Conservation (phyloP, 1,140 invertebrate species). For the Aphaenogaster ashmeadi region DNA sequence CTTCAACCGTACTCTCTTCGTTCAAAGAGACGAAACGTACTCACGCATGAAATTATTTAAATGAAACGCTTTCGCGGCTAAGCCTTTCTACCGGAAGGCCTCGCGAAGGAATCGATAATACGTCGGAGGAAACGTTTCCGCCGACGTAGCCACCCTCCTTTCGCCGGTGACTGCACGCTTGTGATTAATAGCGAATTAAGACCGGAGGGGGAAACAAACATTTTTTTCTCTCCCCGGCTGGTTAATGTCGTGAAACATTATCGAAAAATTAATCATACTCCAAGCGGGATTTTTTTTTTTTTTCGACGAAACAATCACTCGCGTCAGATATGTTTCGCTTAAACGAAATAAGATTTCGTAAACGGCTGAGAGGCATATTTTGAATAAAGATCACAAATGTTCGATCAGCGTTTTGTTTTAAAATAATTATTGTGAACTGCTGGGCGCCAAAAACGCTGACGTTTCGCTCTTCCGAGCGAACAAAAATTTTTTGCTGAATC, state of each 20-base stretch:
- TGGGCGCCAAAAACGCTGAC: constrained; percentile 21
- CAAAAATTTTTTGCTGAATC: constrained; percentile 30
- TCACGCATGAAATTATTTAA: constrained; percentile 79
- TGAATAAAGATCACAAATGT: not conserved
- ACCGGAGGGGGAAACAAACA: constrained; percentile 8
- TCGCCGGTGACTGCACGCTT: constrained; percentile 61
- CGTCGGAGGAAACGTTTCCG: constrained; percentile 45
- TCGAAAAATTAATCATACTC: constrained; percentile 47
- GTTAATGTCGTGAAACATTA: constrained; percentile 36
- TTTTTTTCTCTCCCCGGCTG: constrained; percentile 8
- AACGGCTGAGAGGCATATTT: not conserved
- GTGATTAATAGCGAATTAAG: constrained; percentile 76
- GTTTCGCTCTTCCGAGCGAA: not conserved
- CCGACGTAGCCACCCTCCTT: constrained; percentile 30
- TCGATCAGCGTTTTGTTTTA: constrained; percentile 1
- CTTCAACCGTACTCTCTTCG: constrained; percentile 20
- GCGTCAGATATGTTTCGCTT: not conserved
- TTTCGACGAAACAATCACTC: constrained; percentile 41
- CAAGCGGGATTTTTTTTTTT: not conserved
- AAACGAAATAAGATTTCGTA: not conserved
- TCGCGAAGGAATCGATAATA: constrained; percentile 69
- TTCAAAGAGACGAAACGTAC: constrained; percentile 63
- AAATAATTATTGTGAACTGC: not conserved
- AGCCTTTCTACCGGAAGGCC: constrained; percentile 52
- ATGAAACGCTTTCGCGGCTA: constrained; percentile 71